Evolutionary conservation across 2,797 vertebrate genomes (phyloP).

Genomic region (Melanotaenia trifasciata): DNA sequence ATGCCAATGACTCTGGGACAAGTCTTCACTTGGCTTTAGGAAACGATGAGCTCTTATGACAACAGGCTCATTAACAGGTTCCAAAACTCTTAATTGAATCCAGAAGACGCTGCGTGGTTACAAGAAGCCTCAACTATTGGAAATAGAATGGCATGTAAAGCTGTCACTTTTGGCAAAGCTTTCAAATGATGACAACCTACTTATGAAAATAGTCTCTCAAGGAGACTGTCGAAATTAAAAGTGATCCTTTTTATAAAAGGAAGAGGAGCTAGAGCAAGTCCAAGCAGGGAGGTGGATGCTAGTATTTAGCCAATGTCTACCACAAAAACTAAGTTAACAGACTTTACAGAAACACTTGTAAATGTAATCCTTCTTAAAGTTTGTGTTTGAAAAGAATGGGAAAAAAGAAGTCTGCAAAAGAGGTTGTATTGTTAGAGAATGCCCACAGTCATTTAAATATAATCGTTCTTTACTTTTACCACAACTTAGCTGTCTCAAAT

Average conservation of each 20-base stretch:
- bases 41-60: slow-evolving; percentile 45
- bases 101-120: slow-evolving; percentile 62
- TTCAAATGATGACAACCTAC: slow-evolving; percentile 70
- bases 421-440: neutral
- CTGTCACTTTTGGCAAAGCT: slow-evolving; percentile 49
- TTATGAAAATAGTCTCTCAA: slow-evolving; percentile 69
- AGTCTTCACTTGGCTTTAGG: slow-evolving; percentile 38
- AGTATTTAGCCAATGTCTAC: slow-evolving; percentile 3
- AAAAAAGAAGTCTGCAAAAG: neutral
- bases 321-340: slow-evolving; percentile 1
- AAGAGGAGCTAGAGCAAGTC: slow-evolving; percentile 29
- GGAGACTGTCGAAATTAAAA: slow-evolving; percentile 65
- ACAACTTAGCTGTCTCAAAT: neutral
- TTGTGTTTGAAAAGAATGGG: too few species aligned
- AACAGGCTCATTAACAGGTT: slow-evolving; percentile 50
- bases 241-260: too few species aligned
- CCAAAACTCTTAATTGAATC: slow-evolving; percentile 58
- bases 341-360: neutral
- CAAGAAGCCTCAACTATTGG: slow-evolving; percentile 44
- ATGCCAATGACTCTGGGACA: slow-evolving; percentile 24
- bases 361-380: too few species aligned
- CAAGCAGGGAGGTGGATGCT: neutral
- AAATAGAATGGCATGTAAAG: slow-evolving; percentile 76
- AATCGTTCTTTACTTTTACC: neutral
- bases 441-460: neutral